Base-by-base conservation (phyloP, 2,113 vertebrate species). In the Aegithalos caudatus region DNA sequence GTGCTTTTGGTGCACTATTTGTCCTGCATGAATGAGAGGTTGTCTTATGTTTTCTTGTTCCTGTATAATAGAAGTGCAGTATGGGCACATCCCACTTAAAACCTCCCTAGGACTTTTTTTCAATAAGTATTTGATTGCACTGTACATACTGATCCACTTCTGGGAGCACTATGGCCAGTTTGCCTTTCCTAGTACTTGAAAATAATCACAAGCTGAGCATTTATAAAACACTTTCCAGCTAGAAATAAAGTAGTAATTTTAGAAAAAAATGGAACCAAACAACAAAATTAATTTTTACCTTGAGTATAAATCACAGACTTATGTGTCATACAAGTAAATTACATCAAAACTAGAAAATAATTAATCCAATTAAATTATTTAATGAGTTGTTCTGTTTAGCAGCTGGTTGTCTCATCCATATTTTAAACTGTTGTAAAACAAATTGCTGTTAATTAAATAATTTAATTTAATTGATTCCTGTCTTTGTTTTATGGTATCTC, bases 1-100 rank as follows among this genome's bases (percentile, higher is more conserved):
- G 97, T 98, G 98, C 97, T 98, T 98, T 98, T 97, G 98, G 96
- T 81, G 48, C 83, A 97, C 95, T 97, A 87, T 98, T 98, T 98
- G 98, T 98, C 96, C 95, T 98, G 89, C 88, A 74, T 96, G 96
- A 97, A 97, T 98, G 95, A 97, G 85, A 96, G 98, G 91, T 66
- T 98, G 96, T 98, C 97, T 97, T 96, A 84, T 76, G 88, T 96
- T 97, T 97, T 97, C 94, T 94, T 96, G 92, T 95, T 88, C 91
- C 95, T 95, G 24, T 94, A 86, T 97, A 96, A 97, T 92, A 97
- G 93, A 96, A 96, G 69, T 78, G 93, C 79, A 90, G 87, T 88
- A 81, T 5, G 47, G 95, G 76, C 74, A 90, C 88, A 96, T 95
- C 94, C 94, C 92, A 90, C 72, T 96, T 85, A 90, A 97, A 95